Evolutionary conservation across 1,140 invertebrate species (phyloP), one percentile per base, ranked within the genome.

Genomic region (Microplitis demolitor): DNA sequence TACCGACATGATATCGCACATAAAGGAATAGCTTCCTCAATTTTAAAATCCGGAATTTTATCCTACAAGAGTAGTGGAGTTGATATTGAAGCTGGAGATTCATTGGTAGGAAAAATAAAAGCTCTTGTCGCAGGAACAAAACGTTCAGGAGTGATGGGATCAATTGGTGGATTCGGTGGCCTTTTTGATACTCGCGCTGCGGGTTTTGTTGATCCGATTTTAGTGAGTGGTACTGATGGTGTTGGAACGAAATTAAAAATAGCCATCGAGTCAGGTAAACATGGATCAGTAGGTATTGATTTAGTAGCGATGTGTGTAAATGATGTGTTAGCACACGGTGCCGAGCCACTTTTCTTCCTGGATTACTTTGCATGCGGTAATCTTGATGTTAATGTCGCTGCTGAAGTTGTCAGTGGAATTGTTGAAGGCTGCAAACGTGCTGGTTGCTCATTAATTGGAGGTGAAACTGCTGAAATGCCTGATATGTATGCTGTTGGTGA

Each of bases 241-340:
- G 97, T 99, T 33, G 98, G 98, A 53, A 98, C 97, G 0, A 99
- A 99, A 89, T 87, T 95, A 56, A 97, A 94, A 90, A 96, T 94
- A 86, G 97, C 97, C 0, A 90, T 97, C 80, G 89, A 90, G 69
- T 90, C 91, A 68, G 90, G 92, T 24, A 91, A 93, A 61, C 96
- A 97, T 82, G 89, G 93, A 75, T 94, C 93, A 0, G 91, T 99
- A 69, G 98, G 98, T 1, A 94, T 97, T 78, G 98, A 99, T 88
- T 89, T 99, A 39, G 97, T 99, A 8, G 98, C 97, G 8, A 98
- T 98, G 96, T 98, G 96, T 83, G 97, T 97, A 3, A 99, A 99
- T 88, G 97, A 99, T 85, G 92, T 99, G 61, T 87, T 99, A 24
- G 96, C 95, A 53, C 93, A 97, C 76, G 97, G 97, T 24, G 98